Conservation (phyloP, 2,797 vertebrate genomes). For the Acipenser oxyrinchus region DNA sequence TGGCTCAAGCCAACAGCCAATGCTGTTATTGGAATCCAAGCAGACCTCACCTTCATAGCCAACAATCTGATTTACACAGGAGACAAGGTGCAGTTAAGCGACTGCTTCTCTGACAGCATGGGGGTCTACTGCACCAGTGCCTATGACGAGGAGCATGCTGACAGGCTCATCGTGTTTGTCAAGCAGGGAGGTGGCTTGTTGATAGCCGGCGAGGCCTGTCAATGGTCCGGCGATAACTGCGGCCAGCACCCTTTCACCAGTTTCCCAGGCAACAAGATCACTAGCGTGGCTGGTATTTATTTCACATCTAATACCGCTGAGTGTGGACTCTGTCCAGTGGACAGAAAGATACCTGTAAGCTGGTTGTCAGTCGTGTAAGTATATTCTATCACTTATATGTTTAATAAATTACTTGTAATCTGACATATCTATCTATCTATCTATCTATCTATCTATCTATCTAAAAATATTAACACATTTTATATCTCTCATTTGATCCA, state of each 20-base stretch:
- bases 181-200: constrained; percentile 38
- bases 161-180: constrained; percentile 31
- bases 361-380: constrained; percentile 61
- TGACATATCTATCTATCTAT: too few relatives aligned
- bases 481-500: too few relatives aligned
- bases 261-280: constrained; percentile 66
- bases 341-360: constrained; percentile 55
- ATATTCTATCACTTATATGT: not conserved
- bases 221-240: constrained; percentile 30
- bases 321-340: constrained; percentile 40
- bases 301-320: constrained; percentile 44
- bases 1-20: constrained; percentile 30
- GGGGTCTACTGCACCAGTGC: constrained; percentile 36
- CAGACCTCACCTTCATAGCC: constrained; percentile 17
- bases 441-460: too few relatives aligned
- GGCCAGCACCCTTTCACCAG: constrained; percentile 21
- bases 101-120: not conserved
- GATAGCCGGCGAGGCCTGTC: constrained; percentile 43
- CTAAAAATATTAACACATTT: too few relatives aligned
- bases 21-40: constrained; percentile 22
- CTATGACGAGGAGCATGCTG: constrained; percentile 16
- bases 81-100: constrained; percentile 5
- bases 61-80: constrained; percentile 23
- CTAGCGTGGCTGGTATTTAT: constrained; percentile 65
- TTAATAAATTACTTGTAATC: not conserved